Conservation (phyloP, 2,888 invertebrate species). For the Stenoptilia bipunctidactyla region DNA sequence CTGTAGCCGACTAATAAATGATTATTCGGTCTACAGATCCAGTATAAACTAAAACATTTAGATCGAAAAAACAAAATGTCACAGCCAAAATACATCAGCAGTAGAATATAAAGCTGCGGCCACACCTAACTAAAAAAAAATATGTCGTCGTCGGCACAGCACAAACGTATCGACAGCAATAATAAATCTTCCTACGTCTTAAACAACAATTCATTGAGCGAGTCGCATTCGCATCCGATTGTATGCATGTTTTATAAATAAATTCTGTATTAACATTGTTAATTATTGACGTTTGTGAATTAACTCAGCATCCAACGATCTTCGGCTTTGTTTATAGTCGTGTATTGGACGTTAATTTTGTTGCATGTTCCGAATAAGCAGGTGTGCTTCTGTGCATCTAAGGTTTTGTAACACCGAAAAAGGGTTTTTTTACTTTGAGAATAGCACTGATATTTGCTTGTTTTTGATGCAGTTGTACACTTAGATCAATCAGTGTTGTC, state of each 20-base stretch:
- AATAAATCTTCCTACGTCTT: not conserved
- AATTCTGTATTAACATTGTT: conserved; percentile 1
- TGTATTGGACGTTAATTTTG: too few relatives aligned
- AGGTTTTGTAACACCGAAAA: too few relatives aligned
- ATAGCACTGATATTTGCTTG: too few relatives aligned
- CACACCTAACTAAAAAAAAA: not conserved
- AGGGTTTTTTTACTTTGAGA: too few relatives aligned
- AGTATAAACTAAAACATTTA: too few relatives aligned
- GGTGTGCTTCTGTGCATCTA: too few relatives aligned
- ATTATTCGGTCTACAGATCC: too few relatives aligned
- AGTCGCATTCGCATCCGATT: not conserved
- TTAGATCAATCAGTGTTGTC: too few relatives aligned
- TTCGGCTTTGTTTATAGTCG: not conserved
- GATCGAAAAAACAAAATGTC: too few relatives aligned
- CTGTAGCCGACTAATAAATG: too few relatives aligned
- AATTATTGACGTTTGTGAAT: not conserved
- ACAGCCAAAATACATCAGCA: not conserved
- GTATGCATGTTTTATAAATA: not conserved
- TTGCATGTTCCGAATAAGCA: too few relatives aligned
- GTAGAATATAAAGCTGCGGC: not conserved
- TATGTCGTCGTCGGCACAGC: not conserved
- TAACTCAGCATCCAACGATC: not conserved
- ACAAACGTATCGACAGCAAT: not conserved
- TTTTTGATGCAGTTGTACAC: too few relatives aligned
- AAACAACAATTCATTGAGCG: not conserved